Evolutionary conservation across 2,888 invertebrate species (phyloP).

Genomic region (Drosophila cracens): DNA sequence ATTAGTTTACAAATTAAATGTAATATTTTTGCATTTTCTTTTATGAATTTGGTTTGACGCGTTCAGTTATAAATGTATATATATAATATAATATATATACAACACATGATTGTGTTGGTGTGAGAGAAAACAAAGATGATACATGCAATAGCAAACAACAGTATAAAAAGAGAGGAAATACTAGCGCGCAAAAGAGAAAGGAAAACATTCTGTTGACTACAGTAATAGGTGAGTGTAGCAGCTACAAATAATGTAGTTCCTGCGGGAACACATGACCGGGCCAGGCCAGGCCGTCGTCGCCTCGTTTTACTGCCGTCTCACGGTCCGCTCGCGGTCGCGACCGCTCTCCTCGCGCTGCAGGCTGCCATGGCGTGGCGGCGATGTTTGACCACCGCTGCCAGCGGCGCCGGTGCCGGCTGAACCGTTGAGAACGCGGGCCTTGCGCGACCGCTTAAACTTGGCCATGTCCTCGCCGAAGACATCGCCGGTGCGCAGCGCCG

Average conservation of each 20-base stretch:
- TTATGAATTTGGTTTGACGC: slow-evolving; percentile 82
- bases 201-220: slow-evolving; percentile 14
- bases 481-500: slow-evolving; percentile 96
- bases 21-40: slow-evolving; percentile 38
- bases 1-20: slow-evolving; percentile 56
- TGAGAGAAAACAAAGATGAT: slow-evolving; percentile 1
- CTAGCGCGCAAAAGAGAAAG: slow-evolving; percentile 28
- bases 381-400: slow-evolving; percentile 85
- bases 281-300: neutral
- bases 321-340: slow-evolving; percentile 87
- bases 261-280: neutral
- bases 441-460: slow-evolving; percentile 93
- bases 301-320: slow-evolving; percentile 83
- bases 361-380: slow-evolving; percentile 88
- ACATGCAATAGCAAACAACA: slow-evolving; percentile 14
- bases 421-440: slow-evolving; percentile 87
- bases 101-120: slow-evolving; percentile 4
- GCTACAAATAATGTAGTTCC: neutral
- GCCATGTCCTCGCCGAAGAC: slow-evolving; percentile 98
- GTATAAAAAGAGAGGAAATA: slow-evolving; percentile 41
- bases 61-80: slow-evolving; percentile 53
- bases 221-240: slow-evolving; percentile 1
- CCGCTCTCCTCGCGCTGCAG: slow-evolving; percentile 88
- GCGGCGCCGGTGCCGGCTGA: slow-evolving; percentile 55
- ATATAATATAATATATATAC: slow-evolving; percentile 16